Evolutionary conservation across 2,113 vertebrate species (phyloP).

Genomic region (Scopus umbretta): DNA sequence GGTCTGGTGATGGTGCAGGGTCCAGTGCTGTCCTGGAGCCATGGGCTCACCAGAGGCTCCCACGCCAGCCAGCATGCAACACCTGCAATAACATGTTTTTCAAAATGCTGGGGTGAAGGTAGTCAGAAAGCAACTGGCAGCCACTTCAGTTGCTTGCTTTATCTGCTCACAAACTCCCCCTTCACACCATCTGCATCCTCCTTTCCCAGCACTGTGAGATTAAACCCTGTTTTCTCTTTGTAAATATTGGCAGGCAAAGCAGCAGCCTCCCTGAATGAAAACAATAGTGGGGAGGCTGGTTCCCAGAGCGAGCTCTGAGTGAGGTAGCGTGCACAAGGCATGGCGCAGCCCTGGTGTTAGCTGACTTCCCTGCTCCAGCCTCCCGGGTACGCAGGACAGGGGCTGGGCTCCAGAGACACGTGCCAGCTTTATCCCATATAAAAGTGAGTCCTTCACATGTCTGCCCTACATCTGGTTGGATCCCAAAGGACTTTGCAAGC

Average conservation of each 20-base stretch:
- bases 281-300: background rate
- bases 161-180: conserved; percentile 30
- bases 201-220: conserved; percentile 21
- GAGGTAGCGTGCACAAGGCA: background rate
- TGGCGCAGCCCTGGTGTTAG: background rate
- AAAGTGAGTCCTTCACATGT: rapidly evolving
- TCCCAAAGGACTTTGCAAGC: background rate
- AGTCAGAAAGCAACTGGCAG: conserved; percentile 7
- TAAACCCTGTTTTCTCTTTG: conserved; percentile 31
- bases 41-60: background rate
- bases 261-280: conserved; percentile 39
- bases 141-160: background rate
- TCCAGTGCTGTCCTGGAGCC: background rate
- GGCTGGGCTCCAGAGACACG: background rate
- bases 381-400: rapidly evolving
- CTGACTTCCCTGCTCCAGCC: background rate
- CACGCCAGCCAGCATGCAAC: background rate
- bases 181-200: conserved; percentile 52
- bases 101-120: background rate
- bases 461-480: background rate
- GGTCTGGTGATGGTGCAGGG: rapidly evolving
- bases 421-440: background rate
- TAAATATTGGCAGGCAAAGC: conserved; percentile 24
- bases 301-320: background rate
- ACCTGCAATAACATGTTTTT: conserved; percentile 48